Evolutionary conservation across 2,113 vertebrate species (phyloP).

Genomic region (Perognathus longimembris): DNA sequence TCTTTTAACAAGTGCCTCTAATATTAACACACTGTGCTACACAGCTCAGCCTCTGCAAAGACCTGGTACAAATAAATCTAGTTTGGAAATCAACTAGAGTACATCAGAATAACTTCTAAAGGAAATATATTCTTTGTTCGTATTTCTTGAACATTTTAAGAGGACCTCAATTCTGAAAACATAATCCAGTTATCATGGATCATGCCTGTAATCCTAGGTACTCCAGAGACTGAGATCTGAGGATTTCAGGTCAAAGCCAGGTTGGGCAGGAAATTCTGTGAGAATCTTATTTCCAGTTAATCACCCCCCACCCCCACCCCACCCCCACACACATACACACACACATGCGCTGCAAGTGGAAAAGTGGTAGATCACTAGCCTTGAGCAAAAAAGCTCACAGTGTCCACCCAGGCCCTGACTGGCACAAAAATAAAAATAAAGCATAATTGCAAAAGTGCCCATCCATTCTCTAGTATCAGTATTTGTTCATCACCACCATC

Average conservation of each 20-base stretch:
- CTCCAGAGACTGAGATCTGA: too few species aligned
- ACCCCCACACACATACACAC: too few species aligned
- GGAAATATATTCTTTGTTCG: not conserved
- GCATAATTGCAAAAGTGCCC: not conserved
- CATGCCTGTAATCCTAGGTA: too few species aligned
- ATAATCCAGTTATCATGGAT: too few species aligned
- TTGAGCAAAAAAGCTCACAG: too few species aligned
- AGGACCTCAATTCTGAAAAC: not conserved
- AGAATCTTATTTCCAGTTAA: not conserved
- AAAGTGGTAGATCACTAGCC: too few species aligned
- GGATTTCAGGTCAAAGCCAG: too few species aligned
- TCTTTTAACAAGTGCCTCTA: not conserved
- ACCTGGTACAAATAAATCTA: not conserved
- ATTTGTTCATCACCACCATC: not conserved
- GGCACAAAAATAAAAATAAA: not conserved
- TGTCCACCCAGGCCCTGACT: not conserved
- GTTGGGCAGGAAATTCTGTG: too few species aligned
- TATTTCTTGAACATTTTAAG: slow-evolving; percentile 14
- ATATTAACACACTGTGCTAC: not conserved
- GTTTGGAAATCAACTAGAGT: not conserved
- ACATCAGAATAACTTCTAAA: not conserved
- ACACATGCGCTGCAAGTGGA: not conserved
- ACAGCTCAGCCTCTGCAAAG: not conserved
- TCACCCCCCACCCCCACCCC: too few species aligned
- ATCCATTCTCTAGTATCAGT: not conserved